Percentiles rank a stretch among this genome's conserved stretches.
These are phyloP conservation scores for Zaprionus ornatus DNA, from an alignment of 1,140 invertebrate species.

Conservation along the genomic window DNA sequence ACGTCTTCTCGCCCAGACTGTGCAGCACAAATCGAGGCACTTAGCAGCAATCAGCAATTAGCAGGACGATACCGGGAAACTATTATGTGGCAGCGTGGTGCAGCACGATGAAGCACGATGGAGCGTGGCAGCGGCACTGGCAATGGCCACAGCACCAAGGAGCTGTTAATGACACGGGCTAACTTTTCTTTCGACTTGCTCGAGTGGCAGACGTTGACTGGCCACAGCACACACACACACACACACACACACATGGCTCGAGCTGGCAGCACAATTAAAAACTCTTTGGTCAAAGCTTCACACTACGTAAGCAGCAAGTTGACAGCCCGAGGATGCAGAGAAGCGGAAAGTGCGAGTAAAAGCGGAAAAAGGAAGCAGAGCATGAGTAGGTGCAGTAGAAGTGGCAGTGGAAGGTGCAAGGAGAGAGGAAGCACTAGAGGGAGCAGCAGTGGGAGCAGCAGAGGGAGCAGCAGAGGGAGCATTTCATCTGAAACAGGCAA, in stretches of 20 bases:
- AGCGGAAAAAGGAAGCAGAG: background rate
- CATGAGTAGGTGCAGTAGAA: background rate
- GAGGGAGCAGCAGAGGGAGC: background rate
- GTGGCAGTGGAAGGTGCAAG: background rate
- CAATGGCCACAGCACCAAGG: conserved; percentile 27
- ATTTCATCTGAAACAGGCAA: conserved; percentile 15
- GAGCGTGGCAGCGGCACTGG: background rate
- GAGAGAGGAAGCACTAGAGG: background rate
- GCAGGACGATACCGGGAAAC: conserved; percentile 50
- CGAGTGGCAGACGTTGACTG: conserved; percentile 16
- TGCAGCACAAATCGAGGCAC: conserved; percentile 73
- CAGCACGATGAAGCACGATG: conserved; percentile 27
- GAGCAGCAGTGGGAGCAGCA: background rate
- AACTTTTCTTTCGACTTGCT: conserved; percentile 48
- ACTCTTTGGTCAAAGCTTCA: conserved; percentile 34
- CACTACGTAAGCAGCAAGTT: background rate
- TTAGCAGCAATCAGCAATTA: conserved; percentile 74
- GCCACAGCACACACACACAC: conserved; percentile 21
- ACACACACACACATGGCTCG: background rate
- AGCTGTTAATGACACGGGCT: conserved; percentile 44
- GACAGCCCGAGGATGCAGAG: background rate
- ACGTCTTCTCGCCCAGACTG: conserved; percentile 34
- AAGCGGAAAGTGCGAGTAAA: background rate
- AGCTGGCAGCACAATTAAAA: conserved; percentile 54
- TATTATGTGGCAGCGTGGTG: conserved; percentile 14